phyloP scores from a whole-genome alignment of 2,113 vertebrate species.

The Perccottus glenii region DNA sequence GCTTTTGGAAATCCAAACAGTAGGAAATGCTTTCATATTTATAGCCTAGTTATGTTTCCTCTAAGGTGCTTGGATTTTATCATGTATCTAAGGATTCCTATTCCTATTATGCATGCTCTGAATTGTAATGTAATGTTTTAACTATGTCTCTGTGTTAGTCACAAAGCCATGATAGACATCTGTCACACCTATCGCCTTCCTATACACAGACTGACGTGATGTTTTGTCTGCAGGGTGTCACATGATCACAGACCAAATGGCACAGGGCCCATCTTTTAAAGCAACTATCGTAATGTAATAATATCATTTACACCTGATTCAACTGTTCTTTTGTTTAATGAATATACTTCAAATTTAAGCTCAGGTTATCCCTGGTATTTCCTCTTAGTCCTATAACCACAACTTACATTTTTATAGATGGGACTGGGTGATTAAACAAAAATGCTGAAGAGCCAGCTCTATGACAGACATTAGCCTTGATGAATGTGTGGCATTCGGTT shows the following conservation, averaged over 20 bases:
- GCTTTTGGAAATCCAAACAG: neutral
- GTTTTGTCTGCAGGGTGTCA: slow-evolving; percentile 43
- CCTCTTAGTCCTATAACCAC: neutral
- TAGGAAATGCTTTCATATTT: slow-evolving; percentile 2
- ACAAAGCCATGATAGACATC: slow-evolving; percentile 17
- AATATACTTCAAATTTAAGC: neutral
- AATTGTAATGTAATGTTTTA: neutral
- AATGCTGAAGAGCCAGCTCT: slow-evolving; percentile 26
- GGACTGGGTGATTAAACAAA: neutral
- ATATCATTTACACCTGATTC: neutral
- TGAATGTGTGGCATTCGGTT: slow-evolving; percentile 31
- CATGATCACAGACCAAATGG: slow-evolving; percentile 36
- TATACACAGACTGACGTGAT: slow-evolving; percentile 57
- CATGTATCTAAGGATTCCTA: too few species aligned
- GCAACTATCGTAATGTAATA: neutral
- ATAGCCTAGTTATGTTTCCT: slow-evolving; percentile 49
- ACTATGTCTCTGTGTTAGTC: neutral
- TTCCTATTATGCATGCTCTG: too few species aligned
- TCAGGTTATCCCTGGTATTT: neutral
- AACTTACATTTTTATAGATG: neutral
- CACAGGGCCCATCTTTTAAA: slow-evolving; percentile 25
- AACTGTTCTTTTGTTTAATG: neutral
- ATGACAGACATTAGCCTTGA: slow-evolving; percentile 7
- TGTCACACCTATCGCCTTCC: slow-evolving; percentile 3
- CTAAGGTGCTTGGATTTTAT: slow-evolving; percentile 42